Percentiles rank a stretch among this genome's conserved stretches.
Evolutionary conservation across 2,113 vertebrate species (phyloP).

Genomic region (Suncus etruscus): DNA sequence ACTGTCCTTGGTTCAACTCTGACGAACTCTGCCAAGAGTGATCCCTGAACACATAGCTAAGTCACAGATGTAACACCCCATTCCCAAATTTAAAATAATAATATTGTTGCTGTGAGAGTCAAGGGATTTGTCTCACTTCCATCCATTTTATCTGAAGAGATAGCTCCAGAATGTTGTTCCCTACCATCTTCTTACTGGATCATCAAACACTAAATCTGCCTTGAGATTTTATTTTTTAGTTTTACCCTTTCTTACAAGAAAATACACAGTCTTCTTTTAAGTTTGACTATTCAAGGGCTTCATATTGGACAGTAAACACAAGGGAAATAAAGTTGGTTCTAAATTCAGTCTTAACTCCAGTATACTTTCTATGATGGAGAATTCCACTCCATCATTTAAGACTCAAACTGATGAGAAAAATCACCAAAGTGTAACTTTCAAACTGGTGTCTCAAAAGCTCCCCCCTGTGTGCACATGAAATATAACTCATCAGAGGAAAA

Average conservation of each 20-base stretch:
- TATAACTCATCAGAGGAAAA: constrained; percentile 1
- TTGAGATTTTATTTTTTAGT: not conserved
- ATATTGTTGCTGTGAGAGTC: not conserved
- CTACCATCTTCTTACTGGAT: not conserved
- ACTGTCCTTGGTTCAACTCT: no score
- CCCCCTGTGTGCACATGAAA: constrained; percentile 65
- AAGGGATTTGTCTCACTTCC: not conserved
- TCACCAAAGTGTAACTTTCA: not conserved
- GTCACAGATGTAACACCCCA: no score
- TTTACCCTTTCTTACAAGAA: not conserved
- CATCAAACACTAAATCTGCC: not conserved
- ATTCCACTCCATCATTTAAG: not conserved
- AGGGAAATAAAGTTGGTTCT: constrained; percentile 49
- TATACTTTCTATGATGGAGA: not conserved
- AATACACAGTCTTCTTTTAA: not conserved
- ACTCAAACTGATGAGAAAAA: constrained; percentile 17
- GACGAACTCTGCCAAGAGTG: no score
- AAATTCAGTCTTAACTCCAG: not conserved
- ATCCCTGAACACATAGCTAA: no score
- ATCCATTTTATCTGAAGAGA: not conserved
- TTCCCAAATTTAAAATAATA: no score
- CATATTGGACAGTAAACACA: constrained; percentile 28
- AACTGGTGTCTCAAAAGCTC: constrained; percentile 74
- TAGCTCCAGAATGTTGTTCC: not conserved
- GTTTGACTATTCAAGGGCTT: not conserved